Percentiles rank a stretch among this genome's conserved stretches.
phyloP scores from a whole-genome alignment of 2,113 vertebrate genomes.

The Dromiciops gliroides region DNA sequence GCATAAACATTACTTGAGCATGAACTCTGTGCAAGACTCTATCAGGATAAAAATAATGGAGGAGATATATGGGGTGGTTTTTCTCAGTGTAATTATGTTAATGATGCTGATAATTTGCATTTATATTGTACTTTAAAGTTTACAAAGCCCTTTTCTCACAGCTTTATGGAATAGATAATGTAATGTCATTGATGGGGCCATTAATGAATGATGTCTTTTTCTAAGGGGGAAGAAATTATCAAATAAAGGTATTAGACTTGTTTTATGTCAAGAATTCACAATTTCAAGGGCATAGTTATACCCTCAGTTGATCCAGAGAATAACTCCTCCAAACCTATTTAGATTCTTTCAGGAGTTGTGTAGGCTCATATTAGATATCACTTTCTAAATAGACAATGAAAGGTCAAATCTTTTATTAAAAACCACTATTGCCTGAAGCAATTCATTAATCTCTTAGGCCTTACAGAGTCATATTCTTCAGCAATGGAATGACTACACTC shows the following conservation, averaged over 20 bases:
- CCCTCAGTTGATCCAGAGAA: not conserved
- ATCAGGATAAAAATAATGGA: not conserved
- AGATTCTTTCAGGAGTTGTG: conserved; percentile 36
- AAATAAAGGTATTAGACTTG: not conserved
- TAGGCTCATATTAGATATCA: conserved; percentile 57
- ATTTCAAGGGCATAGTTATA: not conserved
- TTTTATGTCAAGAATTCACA: not conserved
- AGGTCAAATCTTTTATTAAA: conserved; percentile 70
- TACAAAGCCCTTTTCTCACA: not conserved
- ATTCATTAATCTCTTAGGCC: not conserved
- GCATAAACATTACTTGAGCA: not conserved
- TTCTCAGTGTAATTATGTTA: not conserved
- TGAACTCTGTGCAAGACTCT: not conserved
- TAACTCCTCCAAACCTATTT: conserved; percentile 47
- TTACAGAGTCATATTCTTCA: not conserved
- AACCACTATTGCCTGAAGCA: conserved; percentile 53
- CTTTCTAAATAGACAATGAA: conserved; percentile 56
- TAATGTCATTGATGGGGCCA: not conserved
- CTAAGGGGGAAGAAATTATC: not conserved
- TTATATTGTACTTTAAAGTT: not conserved
- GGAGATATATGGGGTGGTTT: not conserved
- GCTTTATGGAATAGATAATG: not conserved
- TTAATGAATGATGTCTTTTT: not conserved
- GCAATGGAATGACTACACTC: not conserved
- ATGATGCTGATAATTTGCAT: not conserved